Evolutionary conservation across 1,140 invertebrate genomes (phyloP), one percentile per base, ranked within the genome.

Genomic region (Drosophila sp.): DNA sequence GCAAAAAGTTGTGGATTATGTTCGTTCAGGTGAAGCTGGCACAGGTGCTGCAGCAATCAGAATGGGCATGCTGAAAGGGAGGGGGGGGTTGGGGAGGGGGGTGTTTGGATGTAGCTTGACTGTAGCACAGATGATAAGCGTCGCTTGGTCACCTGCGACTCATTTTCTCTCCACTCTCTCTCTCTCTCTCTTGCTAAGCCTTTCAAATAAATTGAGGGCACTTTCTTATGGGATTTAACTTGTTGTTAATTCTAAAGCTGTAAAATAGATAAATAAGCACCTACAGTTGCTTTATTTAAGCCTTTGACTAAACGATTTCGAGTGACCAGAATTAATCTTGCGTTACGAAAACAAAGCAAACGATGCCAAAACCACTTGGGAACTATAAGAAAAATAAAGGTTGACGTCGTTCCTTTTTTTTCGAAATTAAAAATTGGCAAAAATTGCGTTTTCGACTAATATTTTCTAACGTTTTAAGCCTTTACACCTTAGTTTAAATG

Each of bases 101-200:
- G 41, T 44, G 5, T n/a, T 6, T 23, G 27, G 23, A 50, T 50
- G 17, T 17, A 50, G 23, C 44, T 25, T 41, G 64, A 65, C 71
- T 83, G 80, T 29, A 54, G 29, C 25, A 33, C 66, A 55, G 64
- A 54, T 77, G 81, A 85, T 84, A 84, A 80, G 80, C 72, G 44
- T 50, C 25, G 44, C 44, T 5, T 50, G 44, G 44, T 50, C 44
- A 50, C 44, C 44, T 50, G 44, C 44, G 44, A 38, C 35, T 38
- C 35, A 1, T 3, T 35, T 35, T 35, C 35, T 38, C 32, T 33
- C n/a, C 17, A 6, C 11, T 11, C 58, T 33, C 41, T 35, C 40
- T 33, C 41, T 35, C 40, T 10, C 23, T 32, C 29, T 35, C 25
- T 50, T 17, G 17, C 60, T 76, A 84, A 76, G 80, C 76, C 50